Evolutionary conservation across 2,797 vertebrate genomes (phyloP), one percentile per base, ranked within the genome.

Genomic region (Arrhamphus sclerolepis): DNA sequence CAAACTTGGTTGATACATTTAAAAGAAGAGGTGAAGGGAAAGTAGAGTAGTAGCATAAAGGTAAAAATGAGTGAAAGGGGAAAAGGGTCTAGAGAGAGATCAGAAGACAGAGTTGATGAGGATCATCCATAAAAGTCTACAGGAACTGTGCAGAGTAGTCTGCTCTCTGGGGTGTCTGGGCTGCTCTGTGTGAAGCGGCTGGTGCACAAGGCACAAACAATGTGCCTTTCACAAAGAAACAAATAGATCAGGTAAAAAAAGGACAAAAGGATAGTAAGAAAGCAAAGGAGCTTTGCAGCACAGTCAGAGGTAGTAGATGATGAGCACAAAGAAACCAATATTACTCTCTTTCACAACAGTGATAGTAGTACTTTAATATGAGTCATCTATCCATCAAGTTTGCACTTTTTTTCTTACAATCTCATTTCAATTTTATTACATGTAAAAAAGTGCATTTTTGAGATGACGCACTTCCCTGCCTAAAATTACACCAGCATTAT

Each of bases 191-290:
- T 62, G 51, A 75, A 71, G 60, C 41, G 46, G 53, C 61, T 39
- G 4, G 3, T 89, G 75, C 60, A 58, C 41, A 7, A 7, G n/a
- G 24, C 71, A 57, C 57, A 72, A 71, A 84, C 71, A 87, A 77
- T 68, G 64, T 18, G 48, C 51, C 72, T 78, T 82, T 81, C 72
- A 80, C 38, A 43, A 22, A 34, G 38, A 76, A 29, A 75, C 62
- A 77, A 73, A 72, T 46, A 63, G 51, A 60, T n/a, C 46, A n/a
- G n/a, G n/a, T n/a, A 39, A 8, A 9, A 34, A 34, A 34, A 34
- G 29, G 31, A 34, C 31, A 34, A 55, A 29, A 47, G 56, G 11
- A 11, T 10, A 65, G 52, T 0, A 8, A 55, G 67, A 58, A 39
- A 43, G 40, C 31, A 11, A 54, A 19, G 20, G 22, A 20, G 41